A percentile compares a stretch with the other conserved stretches of the same genome.
phyloP scores from a whole-genome alignment of 2,888 invertebrate species.

The Eumacrocentrus americanus region DNA sequence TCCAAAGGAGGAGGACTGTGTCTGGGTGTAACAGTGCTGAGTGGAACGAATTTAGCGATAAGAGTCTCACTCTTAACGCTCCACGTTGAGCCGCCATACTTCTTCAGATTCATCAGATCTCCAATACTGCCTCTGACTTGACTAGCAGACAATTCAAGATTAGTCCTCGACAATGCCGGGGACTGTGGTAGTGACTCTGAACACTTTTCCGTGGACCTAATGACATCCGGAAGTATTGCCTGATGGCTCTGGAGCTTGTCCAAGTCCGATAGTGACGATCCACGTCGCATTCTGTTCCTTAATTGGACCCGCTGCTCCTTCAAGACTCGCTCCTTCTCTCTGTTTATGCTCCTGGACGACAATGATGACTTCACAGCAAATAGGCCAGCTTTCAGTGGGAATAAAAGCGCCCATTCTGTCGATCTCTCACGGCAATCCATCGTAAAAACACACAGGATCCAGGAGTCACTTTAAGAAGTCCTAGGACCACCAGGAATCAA shows the following conservation, averaged over 20 bases:
- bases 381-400: slow-evolving; percentile 66
- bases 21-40: slow-evolving; percentile 73
- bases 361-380: slow-evolving; percentile 65
- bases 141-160: slow-evolving; percentile 51
- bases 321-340: slow-evolving; percentile 44
- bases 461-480: no score
- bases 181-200: slow-evolving; percentile 64
- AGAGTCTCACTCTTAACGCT: slow-evolving; percentile 75
- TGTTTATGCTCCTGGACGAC: slow-evolving; percentile 50
- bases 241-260: slow-evolving; percentile 65
- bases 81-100: slow-evolving; percentile 74
- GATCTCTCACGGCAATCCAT: slow-evolving; percentile 63
- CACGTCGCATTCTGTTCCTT: slow-evolving; percentile 67
- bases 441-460: slow-evolving; percentile 5
- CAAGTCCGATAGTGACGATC: slow-evolving; percentile 76
- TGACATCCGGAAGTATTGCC: slow-evolving; percentile 62
- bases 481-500: no score
- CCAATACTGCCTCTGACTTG: slow-evolving; percentile 71
- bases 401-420: slow-evolving; percentile 67
- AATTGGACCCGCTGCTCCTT: slow-evolving; percentile 32
- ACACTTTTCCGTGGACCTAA: slow-evolving; percentile 62
- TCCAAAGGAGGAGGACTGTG: slow-evolving; percentile 63
- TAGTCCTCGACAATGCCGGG: slow-evolving; percentile 63
- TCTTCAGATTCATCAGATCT: slow-evolving; percentile 78
- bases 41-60: slow-evolving; percentile 74